Conservation (phyloP, 2,888 invertebrate genomes). For the Chorisops tibialis region DNA sequence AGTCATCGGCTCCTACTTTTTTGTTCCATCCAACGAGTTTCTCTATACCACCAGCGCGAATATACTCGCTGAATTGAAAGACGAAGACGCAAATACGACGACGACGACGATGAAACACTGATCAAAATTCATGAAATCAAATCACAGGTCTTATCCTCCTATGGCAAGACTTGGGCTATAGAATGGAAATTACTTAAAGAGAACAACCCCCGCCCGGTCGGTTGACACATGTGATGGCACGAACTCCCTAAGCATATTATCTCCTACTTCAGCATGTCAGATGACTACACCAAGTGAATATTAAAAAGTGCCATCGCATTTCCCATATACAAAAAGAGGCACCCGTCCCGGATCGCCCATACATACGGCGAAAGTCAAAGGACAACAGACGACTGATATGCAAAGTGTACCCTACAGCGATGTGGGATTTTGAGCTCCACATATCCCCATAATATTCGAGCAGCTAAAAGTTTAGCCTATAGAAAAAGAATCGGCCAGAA, state of each 20-base stretch:
- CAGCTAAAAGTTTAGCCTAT: too few species aligned
- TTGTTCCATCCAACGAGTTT: background rate
- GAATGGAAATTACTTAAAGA: constrained; percentile 19
- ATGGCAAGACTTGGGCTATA: background rate
- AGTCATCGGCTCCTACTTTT: background rate
- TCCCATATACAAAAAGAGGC: background rate
- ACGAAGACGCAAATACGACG: constrained; percentile 4
- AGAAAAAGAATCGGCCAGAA: too few species aligned
- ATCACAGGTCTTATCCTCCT: constrained; percentile 25
- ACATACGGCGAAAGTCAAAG: background rate
- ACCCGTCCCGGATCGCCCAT: background rate
- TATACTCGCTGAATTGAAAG: constrained; percentile 20
- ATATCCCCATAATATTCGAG: too few species aligned
- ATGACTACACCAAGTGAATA: constrained; percentile 13
- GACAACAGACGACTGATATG: background rate
- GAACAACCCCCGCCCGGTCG: background rate
- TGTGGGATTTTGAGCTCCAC: too few species aligned
- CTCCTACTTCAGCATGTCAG: background rate
- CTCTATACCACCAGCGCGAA: background rate
- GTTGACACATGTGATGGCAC: constrained; percentile 6
- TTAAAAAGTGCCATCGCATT: background rate
- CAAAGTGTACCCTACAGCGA: background rate
- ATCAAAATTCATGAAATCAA: constrained; percentile 26
- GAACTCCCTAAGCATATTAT: constrained; percentile 17
- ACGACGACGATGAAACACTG: constrained; percentile 8